These are phyloP conservation scores for Drosophila leontia DNA, from an alignment of 1,140 invertebrate species.

Conservation along the genomic window DNA sequence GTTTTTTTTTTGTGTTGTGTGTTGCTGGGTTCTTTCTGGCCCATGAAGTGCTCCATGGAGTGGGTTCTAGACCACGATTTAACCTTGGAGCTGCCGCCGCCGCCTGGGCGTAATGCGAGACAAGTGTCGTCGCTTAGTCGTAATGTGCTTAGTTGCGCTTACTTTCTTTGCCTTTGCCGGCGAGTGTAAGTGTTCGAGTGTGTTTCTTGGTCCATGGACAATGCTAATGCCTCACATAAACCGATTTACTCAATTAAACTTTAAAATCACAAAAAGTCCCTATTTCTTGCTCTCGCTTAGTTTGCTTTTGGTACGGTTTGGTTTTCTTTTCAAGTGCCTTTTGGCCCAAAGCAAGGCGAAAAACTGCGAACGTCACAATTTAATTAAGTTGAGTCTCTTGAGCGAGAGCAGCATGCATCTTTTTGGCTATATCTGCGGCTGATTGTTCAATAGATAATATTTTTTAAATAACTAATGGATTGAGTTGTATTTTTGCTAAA, in stretches of 20 bases:
- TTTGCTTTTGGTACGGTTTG: slow-evolving; percentile 26
- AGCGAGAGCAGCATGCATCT: slow-evolving; percentile 67
- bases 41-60: slow-evolving; percentile 15
- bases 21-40: slow-evolving; percentile 59
- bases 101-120: slow-evolving; percentile 75
- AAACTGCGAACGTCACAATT: slow-evolving; percentile 60
- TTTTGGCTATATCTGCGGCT: slow-evolving; percentile 21
- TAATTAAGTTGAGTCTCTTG: slow-evolving; percentile 55
- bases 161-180: slow-evolving; percentile 66
- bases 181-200: slow-evolving; percentile 17
- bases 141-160: slow-evolving; percentile 83
- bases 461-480: slow-evolving; percentile 25
- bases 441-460: slow-evolving; percentile 23
- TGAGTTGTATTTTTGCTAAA: not conserved
- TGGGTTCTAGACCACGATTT: slow-evolving; percentile 68
- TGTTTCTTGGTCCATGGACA: slow-evolving; percentile 31
- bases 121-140: slow-evolving; percentile 66
- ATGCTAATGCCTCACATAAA: slow-evolving; percentile 76
- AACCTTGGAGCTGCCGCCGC: slow-evolving; percentile 59
- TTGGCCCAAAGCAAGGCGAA: slow-evolving; percentile 33
- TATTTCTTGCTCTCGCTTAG: not conserved
- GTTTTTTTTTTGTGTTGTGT: not conserved
- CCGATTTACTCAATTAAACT: slow-evolving; percentile 81
- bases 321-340: slow-evolving; percentile 44
- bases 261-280: slow-evolving; percentile 60